phyloP scores from a whole-genome alignment of 2,113 vertebrate species.

The Phalacrocorax aristotelis region DNA sequence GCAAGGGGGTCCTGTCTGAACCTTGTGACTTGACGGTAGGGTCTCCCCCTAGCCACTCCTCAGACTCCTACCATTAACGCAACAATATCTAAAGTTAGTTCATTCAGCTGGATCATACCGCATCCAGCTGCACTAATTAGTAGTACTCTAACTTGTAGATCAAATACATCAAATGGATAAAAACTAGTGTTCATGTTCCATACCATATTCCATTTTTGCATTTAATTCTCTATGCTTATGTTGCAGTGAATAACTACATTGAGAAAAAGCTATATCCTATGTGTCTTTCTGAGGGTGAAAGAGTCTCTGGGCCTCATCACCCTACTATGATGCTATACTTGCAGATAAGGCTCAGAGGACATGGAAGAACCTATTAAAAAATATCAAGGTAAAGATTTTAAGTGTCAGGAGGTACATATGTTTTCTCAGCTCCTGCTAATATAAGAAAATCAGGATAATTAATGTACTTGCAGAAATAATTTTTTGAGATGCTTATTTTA shows the following conservation, averaged over 20 bases:
- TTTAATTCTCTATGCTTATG: background rate
- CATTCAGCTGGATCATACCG: background rate
- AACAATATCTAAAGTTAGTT: background rate
- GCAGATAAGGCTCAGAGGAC: background rate
- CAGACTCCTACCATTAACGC: too few relatives aligned
- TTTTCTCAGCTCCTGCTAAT: background rate
- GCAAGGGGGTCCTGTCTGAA: too few relatives aligned
- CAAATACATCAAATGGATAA: background rate
- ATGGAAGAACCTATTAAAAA: background rate
- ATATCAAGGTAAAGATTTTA: background rate
- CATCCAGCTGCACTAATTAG: rapidly evolving
- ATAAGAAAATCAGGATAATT: background rate
- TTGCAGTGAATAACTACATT: background rate
- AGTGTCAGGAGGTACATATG: background rate
- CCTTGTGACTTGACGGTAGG: too few relatives aligned
- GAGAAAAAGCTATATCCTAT: background rate
- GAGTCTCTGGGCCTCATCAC: background rate
- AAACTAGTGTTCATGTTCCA: background rate
- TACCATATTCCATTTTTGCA: background rate
- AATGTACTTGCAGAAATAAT: background rate
- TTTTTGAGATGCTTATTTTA: background rate
- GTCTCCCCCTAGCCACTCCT: too few relatives aligned
- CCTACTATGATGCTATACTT: background rate
- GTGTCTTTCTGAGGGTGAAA: background rate
- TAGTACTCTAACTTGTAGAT: background rate